Base-by-base conservation (phyloP, 1,140 invertebrate genomes). In the Anastrepha ludens region DNA sequence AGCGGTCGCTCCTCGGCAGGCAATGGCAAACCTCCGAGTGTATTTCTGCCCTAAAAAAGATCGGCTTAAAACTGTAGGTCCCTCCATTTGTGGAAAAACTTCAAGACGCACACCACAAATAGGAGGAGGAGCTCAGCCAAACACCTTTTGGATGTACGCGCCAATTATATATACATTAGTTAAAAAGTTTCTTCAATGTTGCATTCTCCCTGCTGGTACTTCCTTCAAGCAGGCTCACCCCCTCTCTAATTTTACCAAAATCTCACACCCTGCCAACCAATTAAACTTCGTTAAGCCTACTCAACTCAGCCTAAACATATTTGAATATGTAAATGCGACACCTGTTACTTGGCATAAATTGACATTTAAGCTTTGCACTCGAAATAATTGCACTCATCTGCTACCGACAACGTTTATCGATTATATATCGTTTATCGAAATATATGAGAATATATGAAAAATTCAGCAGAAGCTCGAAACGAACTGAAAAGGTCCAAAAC, bases 271-370 rank as follows among this genome's bases (percentile, higher is more conserved):
- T 41, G 4, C 41, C 17, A 6, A 47, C 17, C 67, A 7, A 55
- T 50, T 29, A 20, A 81, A 50, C 74, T 81, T 55, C 47, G 47
- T 81, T 58, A 81, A 81, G 74, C 74, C n/a, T 20, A 55, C 74
- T 55, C 11, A 81, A 81, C 3, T 20, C 8, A n/a, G 0, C 2
- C 8, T 1, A 47, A 13, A 81, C 20, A 55, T 55, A 8, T 17
- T 55, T 55, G 55, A 55, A 15, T 9, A 15, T 50, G 44, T 1
- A 55, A 47, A 29, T 81, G 74, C 74, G 41, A 81, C 74, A 81
- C 74, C 74, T 50, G 74, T 81, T 81, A 81, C 74, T 58, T 55
- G 74, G 7, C 74, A 81, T 81, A 81, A 81, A 81, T 81, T 81
- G 55, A 50, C 74, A 81, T 81, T 55, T 55, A 81, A 50, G 74